Base-by-base conservation (phyloP, 1,140 invertebrate species). In the Dryas iulia region DNA sequence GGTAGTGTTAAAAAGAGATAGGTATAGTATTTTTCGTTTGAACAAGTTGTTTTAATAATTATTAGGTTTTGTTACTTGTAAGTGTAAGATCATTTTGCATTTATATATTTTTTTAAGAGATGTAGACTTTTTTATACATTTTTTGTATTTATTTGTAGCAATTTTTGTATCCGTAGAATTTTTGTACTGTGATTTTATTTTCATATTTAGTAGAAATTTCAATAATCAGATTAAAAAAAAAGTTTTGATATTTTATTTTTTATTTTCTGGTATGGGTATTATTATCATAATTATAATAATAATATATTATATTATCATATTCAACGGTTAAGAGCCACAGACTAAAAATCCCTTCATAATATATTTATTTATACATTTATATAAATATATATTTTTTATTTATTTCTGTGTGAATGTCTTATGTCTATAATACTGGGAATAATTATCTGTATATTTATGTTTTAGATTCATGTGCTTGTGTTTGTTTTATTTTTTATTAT, bases 401-500 rank as follows among this genome's bases (percentile, higher is more conserved):
- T 56, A 53, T 35, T 56, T 56, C 53, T 26, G 23, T 56, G 53
- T 67, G 31, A 56, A 69, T 72, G 26, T 39, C 59, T 57, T 69
- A 57, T 73, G 62, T 67, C 71, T 76, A 69, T 80, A 74, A 79
- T 73, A 74, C 78, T 77, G 71, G 74, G 73, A 71, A 68, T 68
- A 73, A 63, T 74, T 79, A 67, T 70, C 47, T 78, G 66, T 79
- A 77, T 76, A 77, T 81, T 74, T 77, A 77, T 82, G 69, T 86
- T 69, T 69, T 82, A 70, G 77, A 77, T 81, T 76, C 78, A 78
- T 81, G 82, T 89, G 87, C 86, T 89, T 91, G 85, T 89, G 86
- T 89, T 83, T 88, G 81, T 86, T 82, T 86, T 84, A 73, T 78
- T n/a, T 83, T 88, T 89, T 91, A 91, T 90, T 91, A 90, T 91